Evolutionary conservation across 1,140 invertebrate genomes (phyloP).

Genomic region (Drosophila burlai): DNA sequence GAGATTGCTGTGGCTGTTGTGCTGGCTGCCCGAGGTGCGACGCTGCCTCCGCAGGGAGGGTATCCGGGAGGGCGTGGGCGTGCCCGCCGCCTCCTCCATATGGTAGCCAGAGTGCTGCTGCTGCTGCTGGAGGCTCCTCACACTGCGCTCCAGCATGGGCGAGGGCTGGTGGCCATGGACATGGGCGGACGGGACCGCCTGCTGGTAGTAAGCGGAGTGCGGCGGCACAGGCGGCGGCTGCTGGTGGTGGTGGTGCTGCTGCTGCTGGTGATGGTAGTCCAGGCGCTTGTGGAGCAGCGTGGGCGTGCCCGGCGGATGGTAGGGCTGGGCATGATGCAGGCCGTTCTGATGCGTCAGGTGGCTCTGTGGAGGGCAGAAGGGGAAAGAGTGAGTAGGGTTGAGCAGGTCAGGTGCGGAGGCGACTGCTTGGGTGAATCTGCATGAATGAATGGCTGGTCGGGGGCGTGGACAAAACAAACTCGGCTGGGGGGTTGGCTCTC

Average conservation of each 20-base stretch:
- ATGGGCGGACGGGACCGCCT: constrained; percentile 24
- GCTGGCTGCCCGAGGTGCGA: constrained; percentile 68
- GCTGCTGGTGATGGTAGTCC: constrained; percentile 44
- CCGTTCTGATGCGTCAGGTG: constrained; percentile 68
- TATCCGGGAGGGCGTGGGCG: constrained; percentile 70
- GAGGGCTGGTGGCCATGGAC: constrained; percentile 33
- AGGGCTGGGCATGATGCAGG: constrained; percentile 80
- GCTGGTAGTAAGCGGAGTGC: constrained; percentile 71
- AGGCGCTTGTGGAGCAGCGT: constrained; percentile 72
- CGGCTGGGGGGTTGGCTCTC: constrained; percentile 56
- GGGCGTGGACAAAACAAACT: constrained; percentile 61
- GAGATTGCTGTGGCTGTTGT: constrained; percentile 73
- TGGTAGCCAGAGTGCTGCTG: constrained; percentile 18
- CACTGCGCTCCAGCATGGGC: constrained; percentile 74
- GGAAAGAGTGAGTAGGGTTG: not conserved
- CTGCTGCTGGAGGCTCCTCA: constrained; percentile 64
- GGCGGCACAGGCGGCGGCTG: constrained; percentile 76
- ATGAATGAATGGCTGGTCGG: constrained; percentile 32
- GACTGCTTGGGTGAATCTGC: not conserved
- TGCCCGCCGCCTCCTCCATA: constrained; percentile 45
- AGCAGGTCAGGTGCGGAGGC: not conserved
- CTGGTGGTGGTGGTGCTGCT: constrained; percentile 31
- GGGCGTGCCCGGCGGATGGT: constrained; percentile 73
- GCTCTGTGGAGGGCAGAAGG: constrained; percentile 24
- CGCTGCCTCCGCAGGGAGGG: constrained; percentile 75